These are phyloP conservation scores for Drosophila ficusphila DNA, from an alignment of 1,140 invertebrate genomes.

Conservation along the genomic window DNA sequence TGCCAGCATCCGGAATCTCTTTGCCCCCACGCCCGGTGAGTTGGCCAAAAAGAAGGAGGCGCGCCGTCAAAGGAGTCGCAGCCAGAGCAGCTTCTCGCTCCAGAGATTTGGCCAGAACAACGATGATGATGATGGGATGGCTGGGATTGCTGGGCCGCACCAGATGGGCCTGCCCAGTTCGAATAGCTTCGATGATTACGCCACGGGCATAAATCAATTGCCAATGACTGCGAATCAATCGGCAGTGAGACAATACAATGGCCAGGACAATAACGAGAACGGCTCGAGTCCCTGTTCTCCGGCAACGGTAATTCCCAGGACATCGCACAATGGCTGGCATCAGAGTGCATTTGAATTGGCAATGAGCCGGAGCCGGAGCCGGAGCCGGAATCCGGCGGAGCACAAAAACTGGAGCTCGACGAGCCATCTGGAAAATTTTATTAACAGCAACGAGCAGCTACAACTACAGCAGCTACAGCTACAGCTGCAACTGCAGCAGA, in stretches of 20 bases:
- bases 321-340: conserved; percentile 18
- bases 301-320: conserved; percentile 1
- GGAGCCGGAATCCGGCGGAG: conserved; percentile 29
- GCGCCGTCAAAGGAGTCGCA: conserved; percentile 65
- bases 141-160: conserved; percentile 1
- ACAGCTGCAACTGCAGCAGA: conserved; percentile 1
- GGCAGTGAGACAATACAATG: conserved; percentile 73
- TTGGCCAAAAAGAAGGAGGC: conserved; percentile 60
- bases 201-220: conserved; percentile 74
- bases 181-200: conserved; percentile 42
- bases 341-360: conserved; percentile 16
- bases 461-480: conserved; percentile 35
- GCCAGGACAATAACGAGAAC: conserved; percentile 42
- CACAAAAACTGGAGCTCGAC: conserved; percentile 63
- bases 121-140: conserved; percentile 18
- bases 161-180: conserved; percentile 1
- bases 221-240: conserved; percentile 74
- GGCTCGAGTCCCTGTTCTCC: neutral
- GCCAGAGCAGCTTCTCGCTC: conserved; percentile 66
- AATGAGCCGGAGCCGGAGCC: too few relatives aligned
- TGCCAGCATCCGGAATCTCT: conserved; percentile 75
- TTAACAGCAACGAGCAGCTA: conserved; percentile 62
- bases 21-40: conserved; percentile 51
- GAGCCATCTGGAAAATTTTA: conserved; percentile 76
- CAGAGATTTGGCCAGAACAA: conserved; percentile 39